Base-by-base conservation (phyloP, 2,888 invertebrate genomes). In the Acronicta aceris region DNA sequence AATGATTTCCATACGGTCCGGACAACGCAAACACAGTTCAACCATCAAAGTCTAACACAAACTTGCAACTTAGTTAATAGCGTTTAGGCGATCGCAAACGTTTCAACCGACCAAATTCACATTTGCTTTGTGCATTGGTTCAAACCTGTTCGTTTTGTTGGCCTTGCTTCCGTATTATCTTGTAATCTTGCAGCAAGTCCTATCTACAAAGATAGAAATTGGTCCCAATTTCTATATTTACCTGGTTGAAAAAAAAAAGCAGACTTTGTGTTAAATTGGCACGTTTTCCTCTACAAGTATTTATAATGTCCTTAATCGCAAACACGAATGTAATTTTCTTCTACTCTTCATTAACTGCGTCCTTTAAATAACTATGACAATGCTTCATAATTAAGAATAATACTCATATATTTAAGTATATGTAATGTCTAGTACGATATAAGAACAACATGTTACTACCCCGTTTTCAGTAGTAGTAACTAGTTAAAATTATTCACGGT, bases 1-100 rank as follows among this genome's bases (percentile, higher is more conserved):
- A 93, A 93, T 92, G 81, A 93, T 93, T 93, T 92, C 91, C 91
- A 92, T 90, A 89, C 84, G 81, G 82, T 78, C 87, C 89, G 88
- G 87, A 86, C 89, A 84, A 83, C 81, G 87, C 88, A 91, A 92
- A 21, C 21, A 92, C 80, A 81, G 84, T 85, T 88, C 90, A 88
- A 89, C 89, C 90, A 89, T 91, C 90, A 89, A 93, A 92, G 89
- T 90, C 87, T 85, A 90, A 91, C 88, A 90, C 87, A 89, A 90
- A 89, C 89, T 86, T 83, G 85, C 84, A 91, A 92, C 90, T 21
- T 91, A 86, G 89, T 89, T 92, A 92, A 93, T 92, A 91, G 91
- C 88, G 88, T 88, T 91, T 89, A 87, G 88, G 87, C 84, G 84
- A 88, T 89, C 85, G 85, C 81, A 85, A 86, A 88, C 82, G 79